These are phyloP conservation scores for Rhinella marina DNA, from an alignment of 2,797 vertebrate species.

Conservation along the genomic window DNA sequence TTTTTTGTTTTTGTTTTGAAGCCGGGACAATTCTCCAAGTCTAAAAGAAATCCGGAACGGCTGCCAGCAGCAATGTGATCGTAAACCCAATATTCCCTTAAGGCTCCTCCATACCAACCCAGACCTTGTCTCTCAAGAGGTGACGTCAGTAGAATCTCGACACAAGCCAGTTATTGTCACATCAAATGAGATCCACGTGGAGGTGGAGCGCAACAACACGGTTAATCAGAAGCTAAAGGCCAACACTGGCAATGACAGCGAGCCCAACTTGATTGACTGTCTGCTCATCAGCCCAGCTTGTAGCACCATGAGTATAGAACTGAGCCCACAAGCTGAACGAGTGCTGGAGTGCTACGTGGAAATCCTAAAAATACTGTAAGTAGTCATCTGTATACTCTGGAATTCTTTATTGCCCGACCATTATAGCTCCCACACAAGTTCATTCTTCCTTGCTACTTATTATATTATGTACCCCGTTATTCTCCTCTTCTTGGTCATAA, in stretches of 20 bases:
- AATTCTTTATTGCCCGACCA: not conserved
- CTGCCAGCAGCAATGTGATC: constrained; percentile 95
- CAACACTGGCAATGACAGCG: constrained; percentile 85
- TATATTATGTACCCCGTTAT: too few relatives aligned
- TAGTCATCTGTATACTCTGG: constrained; percentile 58
- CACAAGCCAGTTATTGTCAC: constrained; percentile 86
- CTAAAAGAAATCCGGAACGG: constrained; percentile 97
- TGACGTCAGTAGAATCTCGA: constrained; percentile 75
- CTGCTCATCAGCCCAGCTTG: constrained; percentile 95
- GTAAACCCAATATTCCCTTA: constrained; percentile 92
- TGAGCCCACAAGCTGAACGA: constrained; percentile 92
- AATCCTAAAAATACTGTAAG: constrained; percentile 99
- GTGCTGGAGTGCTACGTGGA: constrained; percentile 97
- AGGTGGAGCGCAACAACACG: constrained; percentile 92
- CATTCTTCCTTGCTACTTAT: too few relatives aligned
- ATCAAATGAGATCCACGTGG: constrained; percentile 95
- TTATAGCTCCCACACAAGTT: not conserved
- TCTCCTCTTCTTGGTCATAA: too few relatives aligned
- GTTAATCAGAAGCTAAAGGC: constrained; percentile 86
- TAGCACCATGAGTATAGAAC: constrained; percentile 95
- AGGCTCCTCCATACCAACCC: constrained; percentile 90
- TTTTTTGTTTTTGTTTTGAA: constrained; percentile 64
- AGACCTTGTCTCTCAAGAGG: constrained; percentile 80
- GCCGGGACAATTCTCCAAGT: constrained; percentile 97
- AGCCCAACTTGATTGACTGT: constrained; percentile 98